phyloP scores from a whole-genome alignment of 2,113 vertebrate genomes.

The Hippocampus zosterae region DNA sequence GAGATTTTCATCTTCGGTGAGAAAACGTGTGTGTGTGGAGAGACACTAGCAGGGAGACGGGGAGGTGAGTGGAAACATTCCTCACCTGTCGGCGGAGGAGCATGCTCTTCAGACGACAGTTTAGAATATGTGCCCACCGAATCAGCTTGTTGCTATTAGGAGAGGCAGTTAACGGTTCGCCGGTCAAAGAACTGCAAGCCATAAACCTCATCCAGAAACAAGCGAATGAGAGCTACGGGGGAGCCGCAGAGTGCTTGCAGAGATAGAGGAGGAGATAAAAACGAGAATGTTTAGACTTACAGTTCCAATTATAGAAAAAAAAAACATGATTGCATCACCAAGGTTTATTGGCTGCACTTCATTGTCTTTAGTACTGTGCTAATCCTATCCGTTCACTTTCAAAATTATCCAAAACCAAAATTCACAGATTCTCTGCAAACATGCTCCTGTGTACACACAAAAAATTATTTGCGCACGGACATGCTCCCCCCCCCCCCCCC shows the following conservation, averaged over 20 bases:
- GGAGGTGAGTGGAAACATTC: conserved; percentile 58
- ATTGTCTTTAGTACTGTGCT: conserved; percentile 44
- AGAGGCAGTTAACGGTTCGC: conserved; percentile 45
- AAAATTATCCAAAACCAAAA: conserved; percentile 25
- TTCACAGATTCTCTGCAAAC: conserved; percentile 24
- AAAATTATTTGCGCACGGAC: too few relatives aligned
- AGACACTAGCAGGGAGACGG: conserved; percentile 40
- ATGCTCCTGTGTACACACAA: not conserved
- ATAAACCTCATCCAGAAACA: conserved; percentile 33
- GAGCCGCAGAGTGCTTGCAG: conserved; percentile 1
- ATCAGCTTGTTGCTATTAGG: conserved; percentile 58
- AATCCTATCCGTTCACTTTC: conserved; percentile 27
- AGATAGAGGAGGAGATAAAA: conserved; percentile 38
- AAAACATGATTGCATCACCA: conserved; percentile 35
- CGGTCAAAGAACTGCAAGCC: conserved; percentile 44
- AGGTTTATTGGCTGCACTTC: conserved; percentile 44
- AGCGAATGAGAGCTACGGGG: conserved; percentile 14
- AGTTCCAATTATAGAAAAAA: conserved; percentile 50
- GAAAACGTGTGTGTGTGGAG: conserved; percentile 5
- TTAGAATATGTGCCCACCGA: conserved; percentile 55
- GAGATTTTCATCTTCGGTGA: conserved; percentile 48
- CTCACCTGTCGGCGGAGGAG: conserved; percentile 53
- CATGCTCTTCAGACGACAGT: conserved; percentile 51
- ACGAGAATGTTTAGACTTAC: conserved; percentile 39
- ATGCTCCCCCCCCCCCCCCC: too few relatives aligned